Percentiles rank a stretch among this genome's conserved stretches.
Conservation (phyloP, 2,888 invertebrate genomes). For the Phrixothrix hirtus region DNA sequence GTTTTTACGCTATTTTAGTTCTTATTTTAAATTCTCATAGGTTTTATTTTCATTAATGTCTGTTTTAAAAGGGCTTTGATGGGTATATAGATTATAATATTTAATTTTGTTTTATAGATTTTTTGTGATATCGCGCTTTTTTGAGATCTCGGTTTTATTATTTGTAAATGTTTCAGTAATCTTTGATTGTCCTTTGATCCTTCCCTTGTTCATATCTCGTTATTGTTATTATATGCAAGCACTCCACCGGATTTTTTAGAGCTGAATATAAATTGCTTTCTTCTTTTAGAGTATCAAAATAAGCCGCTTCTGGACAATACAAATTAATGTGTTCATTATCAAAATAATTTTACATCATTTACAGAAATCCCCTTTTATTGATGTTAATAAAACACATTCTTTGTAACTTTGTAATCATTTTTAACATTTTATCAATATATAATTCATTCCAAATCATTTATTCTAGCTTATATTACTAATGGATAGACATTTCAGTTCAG, state of each 20-base stretch:
- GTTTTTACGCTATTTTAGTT: conserved; percentile 54
- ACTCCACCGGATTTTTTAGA: conserved; percentile 14
- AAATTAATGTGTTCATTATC: conserved; percentile 13
- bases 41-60: conserved; percentile 46
- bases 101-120: conserved; percentile 40
- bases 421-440: no score
- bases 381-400: background rate
- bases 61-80: conserved; percentile 47
- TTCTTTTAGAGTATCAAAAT: background rate
- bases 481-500: no score
- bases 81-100: conserved; percentile 43
- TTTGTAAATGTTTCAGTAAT: conserved; percentile 26
- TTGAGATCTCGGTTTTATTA: conserved; percentile 19
- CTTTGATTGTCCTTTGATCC: conserved; percentile 26
- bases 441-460: no score
- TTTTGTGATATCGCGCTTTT: conserved; percentile 21
- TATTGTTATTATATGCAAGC: conserved; percentile 10
- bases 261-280: conserved; percentile 7
- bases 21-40: conserved; percentile 49
- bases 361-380: background rate
- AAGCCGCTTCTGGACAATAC: conserved; percentile 3
- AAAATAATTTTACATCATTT: conserved; percentile 7
- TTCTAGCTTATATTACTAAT: no score
- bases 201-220: conserved; percentile 17
- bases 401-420: no score